Evolutionary conservation across 2,113 vertebrate genomes (phyloP).

Genomic region (Chaetorhynchus papuensis): DNA sequence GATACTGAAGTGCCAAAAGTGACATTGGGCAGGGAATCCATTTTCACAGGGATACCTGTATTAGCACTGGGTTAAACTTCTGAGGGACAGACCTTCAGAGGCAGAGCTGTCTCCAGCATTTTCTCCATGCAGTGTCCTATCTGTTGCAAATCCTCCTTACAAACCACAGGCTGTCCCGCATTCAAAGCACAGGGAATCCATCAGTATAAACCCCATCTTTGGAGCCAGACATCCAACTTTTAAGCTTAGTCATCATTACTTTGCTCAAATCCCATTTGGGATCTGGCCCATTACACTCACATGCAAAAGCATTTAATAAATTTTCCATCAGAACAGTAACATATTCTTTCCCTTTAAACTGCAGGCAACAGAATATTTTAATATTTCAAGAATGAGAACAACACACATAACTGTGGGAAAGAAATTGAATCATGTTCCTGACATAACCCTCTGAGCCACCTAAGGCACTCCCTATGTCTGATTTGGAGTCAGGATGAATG

Average conservation of each 20-base stretch:
- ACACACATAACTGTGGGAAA: neutral
- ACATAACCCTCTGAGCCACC: neutral
- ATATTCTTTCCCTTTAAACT: neutral
- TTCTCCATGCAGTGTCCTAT: neutral
- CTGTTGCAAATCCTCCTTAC: neutral
- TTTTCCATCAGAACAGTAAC: neutral
- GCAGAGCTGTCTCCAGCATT: neutral
- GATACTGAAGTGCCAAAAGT: neutral
- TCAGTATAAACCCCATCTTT: neutral
- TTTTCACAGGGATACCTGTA: neutral
- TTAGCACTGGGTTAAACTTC: neutral
- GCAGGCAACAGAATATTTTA: neutral
- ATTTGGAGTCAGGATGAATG: neutral
- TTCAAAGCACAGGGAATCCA: neutral
- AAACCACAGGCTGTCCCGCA: neutral
- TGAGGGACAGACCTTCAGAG: neutral
- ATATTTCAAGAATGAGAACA: neutral
- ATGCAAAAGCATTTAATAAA: neutral
- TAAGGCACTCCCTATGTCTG: neutral
- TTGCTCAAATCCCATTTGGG: neutral
- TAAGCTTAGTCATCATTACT: neutral
- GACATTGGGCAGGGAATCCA: neutral
- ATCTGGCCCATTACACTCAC: neutral
- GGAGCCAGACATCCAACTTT: neutral
- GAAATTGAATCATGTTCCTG: neutral